These are phyloP conservation scores for Lagodon rhomboides DNA, from an alignment of 2,797 vertebrate species.

Conservation along the genomic window DNA sequence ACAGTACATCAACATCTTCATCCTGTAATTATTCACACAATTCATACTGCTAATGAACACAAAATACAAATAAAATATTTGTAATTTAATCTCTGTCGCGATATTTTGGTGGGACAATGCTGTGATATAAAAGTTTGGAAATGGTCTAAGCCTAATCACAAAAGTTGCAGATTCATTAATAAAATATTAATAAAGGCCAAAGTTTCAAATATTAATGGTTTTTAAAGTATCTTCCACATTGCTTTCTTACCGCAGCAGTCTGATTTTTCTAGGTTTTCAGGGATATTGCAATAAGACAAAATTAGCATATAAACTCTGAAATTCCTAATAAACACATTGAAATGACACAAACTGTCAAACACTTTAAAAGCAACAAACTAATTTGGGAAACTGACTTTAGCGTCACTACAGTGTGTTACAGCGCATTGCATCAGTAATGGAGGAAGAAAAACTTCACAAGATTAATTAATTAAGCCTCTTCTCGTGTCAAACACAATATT, in stretches of 20 bases:
- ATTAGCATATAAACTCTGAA: neutral
- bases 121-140: no score
- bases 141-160: neutral
- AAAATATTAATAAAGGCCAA: neutral
- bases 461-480: slow-evolving; percentile 44
- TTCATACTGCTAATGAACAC: no score
- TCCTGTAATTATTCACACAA: no score
- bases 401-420: slow-evolving; percentile 53
- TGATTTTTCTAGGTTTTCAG: neutral
- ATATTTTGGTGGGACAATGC: no score
- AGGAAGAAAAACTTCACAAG: slow-evolving; percentile 50
- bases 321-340: neutral
- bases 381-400: slow-evolving; percentile 22
- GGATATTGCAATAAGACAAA: neutral
- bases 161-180: neutral
- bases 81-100: no score
- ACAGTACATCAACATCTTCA: no score
- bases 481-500: slow-evolving; percentile 54
- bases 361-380: slow-evolving; percentile 35
- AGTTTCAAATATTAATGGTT: neutral
- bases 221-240: neutral
- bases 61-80: no score
- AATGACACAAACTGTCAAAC: slow-evolving; percentile 1
- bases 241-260: neutral
- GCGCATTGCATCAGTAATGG: slow-evolving; percentile 70